A percentile compares a stretch with the other conserved stretches of the same genome.
These are phyloP conservation scores for Orcinus orca DNA, from an alignment of 2,113 vertebrate genomes.

Conservation along the genomic window DNA sequence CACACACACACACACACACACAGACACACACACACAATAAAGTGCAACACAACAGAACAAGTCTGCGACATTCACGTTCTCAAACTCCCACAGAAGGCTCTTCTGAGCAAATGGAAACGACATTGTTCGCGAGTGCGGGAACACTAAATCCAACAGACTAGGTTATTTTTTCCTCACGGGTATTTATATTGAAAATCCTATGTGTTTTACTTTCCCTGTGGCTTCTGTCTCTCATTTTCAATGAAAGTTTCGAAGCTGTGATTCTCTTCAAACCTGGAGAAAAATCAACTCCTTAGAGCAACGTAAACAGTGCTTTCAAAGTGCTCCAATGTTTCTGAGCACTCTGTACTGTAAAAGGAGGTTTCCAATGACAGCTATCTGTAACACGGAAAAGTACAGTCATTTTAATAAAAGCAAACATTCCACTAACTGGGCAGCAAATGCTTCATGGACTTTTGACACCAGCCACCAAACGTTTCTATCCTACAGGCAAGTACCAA, in stretches of 20 bases:
- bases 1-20: constrained; percentile 73
- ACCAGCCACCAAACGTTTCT: constrained; percentile 67
- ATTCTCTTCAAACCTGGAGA: constrained; percentile 46
- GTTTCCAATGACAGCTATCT: constrained; percentile 37
- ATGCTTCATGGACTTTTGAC: constrained; percentile 72
- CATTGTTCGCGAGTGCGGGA: background rate
- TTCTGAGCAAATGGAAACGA: constrained; percentile 60
- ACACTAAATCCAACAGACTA: constrained; percentile 10
- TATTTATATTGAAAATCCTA: background rate
- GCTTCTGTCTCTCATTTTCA: constrained; percentile 22
- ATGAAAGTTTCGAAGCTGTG: constrained; percentile 48
- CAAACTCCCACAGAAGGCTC: constrained; percentile 66
- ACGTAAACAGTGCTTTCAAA: background rate
- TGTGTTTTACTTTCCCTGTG: constrained; percentile 50
- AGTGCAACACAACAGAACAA: constrained; percentile 83
- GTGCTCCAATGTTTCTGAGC: background rate
- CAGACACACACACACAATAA: constrained; percentile 77
- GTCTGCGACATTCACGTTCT: constrained; percentile 78
- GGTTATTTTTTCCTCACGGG: constrained; percentile 28
- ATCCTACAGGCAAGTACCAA: constrained; percentile 64
- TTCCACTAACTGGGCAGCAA: constrained; percentile 71
- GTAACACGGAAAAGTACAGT: constrained; percentile 59
- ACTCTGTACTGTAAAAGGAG: background rate
- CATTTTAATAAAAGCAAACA: constrained; percentile 66
- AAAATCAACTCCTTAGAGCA: background rate